Conservation (phyloP, 2,888 invertebrate species). For the Drosophila diplacantha region DNA sequence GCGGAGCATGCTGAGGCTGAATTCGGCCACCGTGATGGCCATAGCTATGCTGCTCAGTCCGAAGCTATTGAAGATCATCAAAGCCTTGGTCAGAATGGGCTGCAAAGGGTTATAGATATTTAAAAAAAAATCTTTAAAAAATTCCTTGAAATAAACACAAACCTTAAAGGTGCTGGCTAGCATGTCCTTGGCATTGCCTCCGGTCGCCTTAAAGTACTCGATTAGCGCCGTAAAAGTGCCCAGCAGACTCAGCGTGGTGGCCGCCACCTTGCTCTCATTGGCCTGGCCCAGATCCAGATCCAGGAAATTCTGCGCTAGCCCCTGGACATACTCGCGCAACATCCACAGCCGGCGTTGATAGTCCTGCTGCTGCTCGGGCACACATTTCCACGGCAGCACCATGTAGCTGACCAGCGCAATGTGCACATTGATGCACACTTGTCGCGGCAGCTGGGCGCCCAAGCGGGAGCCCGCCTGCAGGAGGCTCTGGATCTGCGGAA, state of each 20-base stretch:
- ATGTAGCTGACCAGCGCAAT: constrained; percentile 76
- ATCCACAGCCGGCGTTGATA: constrained; percentile 72
- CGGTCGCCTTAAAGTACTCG: constrained; percentile 76
- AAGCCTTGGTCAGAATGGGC: constrained; percentile 76
- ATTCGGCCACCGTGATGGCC: constrained; percentile 75
- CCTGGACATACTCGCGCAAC: constrained; percentile 75
- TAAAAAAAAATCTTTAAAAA: accelerated
- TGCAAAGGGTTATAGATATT: constrained; percentile 37
- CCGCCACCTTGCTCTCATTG: constrained; percentile 72
- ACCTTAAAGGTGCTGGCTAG: constrained; percentile 75
- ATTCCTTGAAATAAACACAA: not conserved
- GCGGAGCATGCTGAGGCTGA: constrained; percentile 75
- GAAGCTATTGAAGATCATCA: constrained; percentile 75
- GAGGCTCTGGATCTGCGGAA: constrained; percentile 74
- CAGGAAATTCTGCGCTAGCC: constrained; percentile 73
- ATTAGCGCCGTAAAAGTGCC: constrained; percentile 74
- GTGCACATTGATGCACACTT: constrained; percentile 74
- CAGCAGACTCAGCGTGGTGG: constrained; percentile 71
- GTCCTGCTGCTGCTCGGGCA: constrained; percentile 75
- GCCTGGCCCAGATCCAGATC: constrained; percentile 70
- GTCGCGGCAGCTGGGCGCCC: constrained; percentile 72
- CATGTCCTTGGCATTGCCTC: constrained; percentile 76
- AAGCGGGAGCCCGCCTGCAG: constrained; percentile 75
- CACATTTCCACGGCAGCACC: constrained; percentile 76
- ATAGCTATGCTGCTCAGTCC: constrained; percentile 74